phyloP scores from a whole-genome alignment of 1,140 invertebrate species.

The Pseudomyrmex cubaensis region DNA sequence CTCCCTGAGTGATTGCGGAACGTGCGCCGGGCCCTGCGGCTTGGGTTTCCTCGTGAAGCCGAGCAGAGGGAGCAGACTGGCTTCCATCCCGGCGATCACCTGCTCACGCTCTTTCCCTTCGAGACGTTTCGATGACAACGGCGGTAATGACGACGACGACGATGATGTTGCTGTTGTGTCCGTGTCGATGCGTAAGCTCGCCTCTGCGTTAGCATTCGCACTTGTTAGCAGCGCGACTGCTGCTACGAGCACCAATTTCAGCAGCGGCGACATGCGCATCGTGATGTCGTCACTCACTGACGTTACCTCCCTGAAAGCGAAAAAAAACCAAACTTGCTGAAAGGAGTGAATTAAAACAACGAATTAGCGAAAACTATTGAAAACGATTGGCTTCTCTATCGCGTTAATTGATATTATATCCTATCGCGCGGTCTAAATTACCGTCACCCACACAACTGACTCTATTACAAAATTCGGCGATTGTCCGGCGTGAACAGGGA shows the following conservation, averaged over 20 bases:
- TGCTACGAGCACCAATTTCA: slow-evolving; percentile 84
- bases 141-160: slow-evolving; percentile 4
- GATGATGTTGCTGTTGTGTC: slow-evolving; percentile 42
- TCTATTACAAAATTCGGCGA: no score
- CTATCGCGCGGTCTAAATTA: no score
- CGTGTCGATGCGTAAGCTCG: slow-evolving; percentile 35
- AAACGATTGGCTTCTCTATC: not conserved
- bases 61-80: slow-evolving; percentile 90
- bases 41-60: slow-evolving; percentile 89
- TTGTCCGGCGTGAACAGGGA: no score
- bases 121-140: slow-evolving; percentile 39
- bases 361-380: not conserved
- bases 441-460: no score
- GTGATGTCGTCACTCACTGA: slow-evolving; percentile 83
- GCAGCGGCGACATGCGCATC: slow-evolving; percentile 84
- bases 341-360: not conserved
- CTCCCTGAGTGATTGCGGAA: slow-evolving; percentile 92
- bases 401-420: no score
- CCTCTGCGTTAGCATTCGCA: slow-evolving; percentile 71
- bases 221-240: slow-evolving; percentile 81
- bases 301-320: slow-evolving; percentile 82
- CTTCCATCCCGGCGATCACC: slow-evolving; percentile 86
- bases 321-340: slow-evolving; percentile 64
- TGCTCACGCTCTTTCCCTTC: slow-evolving; percentile 71
- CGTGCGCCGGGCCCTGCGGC: slow-evolving; percentile 82